phyloP scores from a whole-genome alignment of 1,140 invertebrate genomes.

The Neuroterus valhalla region DNA sequence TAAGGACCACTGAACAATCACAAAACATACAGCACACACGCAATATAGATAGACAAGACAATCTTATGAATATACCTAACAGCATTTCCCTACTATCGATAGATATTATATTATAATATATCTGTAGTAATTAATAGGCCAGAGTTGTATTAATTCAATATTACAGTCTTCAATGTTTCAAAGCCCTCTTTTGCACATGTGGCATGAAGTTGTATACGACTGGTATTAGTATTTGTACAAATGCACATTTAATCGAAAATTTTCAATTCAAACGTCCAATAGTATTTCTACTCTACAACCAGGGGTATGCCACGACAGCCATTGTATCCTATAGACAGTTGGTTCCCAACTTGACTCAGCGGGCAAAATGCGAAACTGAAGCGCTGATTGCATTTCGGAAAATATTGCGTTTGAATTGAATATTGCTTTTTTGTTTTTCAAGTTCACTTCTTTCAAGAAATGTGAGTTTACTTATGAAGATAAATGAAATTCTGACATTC shows the following conservation, averaged over 20 bases:
- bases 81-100: slow-evolving; percentile 43
- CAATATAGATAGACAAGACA: slow-evolving; percentile 27
- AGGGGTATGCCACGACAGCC: too few relatives aligned
- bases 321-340: too few relatives aligned
- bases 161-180: slow-evolving; percentile 64
- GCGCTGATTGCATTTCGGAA: too few relatives aligned
- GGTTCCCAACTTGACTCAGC: too few relatives aligned
- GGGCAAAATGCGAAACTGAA: too few relatives aligned
- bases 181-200: slow-evolving; percentile 39
- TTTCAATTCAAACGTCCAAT: slow-evolving; percentile 8
- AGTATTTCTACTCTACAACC: slow-evolving; percentile 18
- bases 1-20: slow-evolving; percentile 3
- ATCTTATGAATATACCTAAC: slow-evolving; percentile 27
- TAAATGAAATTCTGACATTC: too few relatives aligned
- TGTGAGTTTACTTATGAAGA: too few relatives aligned
- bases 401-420: too few relatives aligned
- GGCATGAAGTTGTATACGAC: slow-evolving; percentile 28
- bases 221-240: slow-evolving; percentile 44
- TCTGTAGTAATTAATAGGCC: slow-evolving; percentile 62
- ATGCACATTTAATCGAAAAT: slow-evolving; percentile 36
- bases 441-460: too few relatives aligned
- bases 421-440: too few relatives aligned
- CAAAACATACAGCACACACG: slow-evolving; percentile 10
- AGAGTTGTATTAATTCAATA: slow-evolving; percentile 58
- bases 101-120: slow-evolving; percentile 52